These are phyloP conservation scores for Bos javanicus DNA, from an alignment of 2,113 vertebrate species.

Conservation along the genomic window DNA sequence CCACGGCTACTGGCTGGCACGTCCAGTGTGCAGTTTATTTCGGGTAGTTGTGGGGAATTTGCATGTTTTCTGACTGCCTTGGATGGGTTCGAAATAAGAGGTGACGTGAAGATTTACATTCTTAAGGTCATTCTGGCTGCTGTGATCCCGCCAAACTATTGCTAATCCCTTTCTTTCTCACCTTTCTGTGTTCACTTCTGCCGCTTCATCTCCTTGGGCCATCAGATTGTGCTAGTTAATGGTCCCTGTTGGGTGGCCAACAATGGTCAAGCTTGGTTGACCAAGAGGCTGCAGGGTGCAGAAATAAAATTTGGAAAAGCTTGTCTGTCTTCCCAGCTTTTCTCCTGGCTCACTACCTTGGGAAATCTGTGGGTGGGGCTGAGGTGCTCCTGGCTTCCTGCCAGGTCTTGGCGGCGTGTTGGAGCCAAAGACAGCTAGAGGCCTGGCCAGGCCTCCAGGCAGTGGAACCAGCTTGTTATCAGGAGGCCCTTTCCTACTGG, in stretches of 20 bases:
- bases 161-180: background rate
- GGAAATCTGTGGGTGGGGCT: slow-evolving; percentile 13
- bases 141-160: background rate
- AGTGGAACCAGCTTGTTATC: background rate
- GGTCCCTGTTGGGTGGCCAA: background rate
- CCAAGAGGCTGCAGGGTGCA: background rate
- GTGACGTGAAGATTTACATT: background rate
- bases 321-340: background rate
- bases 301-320: background rate
- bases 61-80: background rate
- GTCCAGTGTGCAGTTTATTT: background rate
- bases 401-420: background rate
- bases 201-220: background rate
- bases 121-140: background rate
- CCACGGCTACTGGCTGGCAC: accelerated
- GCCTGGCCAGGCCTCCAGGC: background rate
- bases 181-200: background rate
- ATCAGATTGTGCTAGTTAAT: background rate
- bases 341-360: background rate
- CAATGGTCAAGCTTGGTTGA: background rate
- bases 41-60: background rate
- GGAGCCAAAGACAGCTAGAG: background rate
- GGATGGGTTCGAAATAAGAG: background rate
- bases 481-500: background rate
- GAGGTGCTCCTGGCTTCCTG: background rate